These are phyloP conservation scores for Syngnathus rostellatus DNA, from an alignment of 2,797 vertebrate genomes.

Conservation along the genomic window DNA sequence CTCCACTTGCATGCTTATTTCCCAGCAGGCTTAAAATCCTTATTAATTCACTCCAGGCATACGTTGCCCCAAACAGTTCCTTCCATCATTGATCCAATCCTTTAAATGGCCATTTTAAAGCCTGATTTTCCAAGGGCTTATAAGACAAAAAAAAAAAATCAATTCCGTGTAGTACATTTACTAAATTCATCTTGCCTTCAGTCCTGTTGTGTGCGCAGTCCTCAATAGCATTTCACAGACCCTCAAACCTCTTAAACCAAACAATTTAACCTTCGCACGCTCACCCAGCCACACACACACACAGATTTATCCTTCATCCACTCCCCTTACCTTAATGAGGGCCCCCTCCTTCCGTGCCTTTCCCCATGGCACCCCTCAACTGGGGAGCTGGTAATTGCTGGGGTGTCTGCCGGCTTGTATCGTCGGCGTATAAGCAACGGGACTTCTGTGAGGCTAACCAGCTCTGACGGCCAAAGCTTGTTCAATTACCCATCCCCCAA, in stretches of 20 bases:
- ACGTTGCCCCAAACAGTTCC: constrained; percentile 15
- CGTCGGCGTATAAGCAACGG: constrained; percentile 58
- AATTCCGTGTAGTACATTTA: constrained; percentile 15
- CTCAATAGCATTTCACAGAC: constrained; percentile 2
- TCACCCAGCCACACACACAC: background rate
- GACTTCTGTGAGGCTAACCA: constrained; percentile 64
- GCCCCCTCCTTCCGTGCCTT: constrained; percentile 22
- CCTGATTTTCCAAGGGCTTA: constrained; percentile 17
- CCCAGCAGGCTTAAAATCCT: constrained; percentile 4
- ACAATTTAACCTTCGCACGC: constrained; percentile 6
- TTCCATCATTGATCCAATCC: constrained; percentile 44
- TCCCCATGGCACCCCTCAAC: constrained; percentile 38
- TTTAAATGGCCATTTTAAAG: constrained; percentile 43
- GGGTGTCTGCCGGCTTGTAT: constrained; percentile 45
- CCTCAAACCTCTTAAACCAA: constrained; percentile 4
- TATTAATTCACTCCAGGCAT: constrained; percentile 6
- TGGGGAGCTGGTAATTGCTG: constrained; percentile 61
- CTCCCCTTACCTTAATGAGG: constrained; percentile 30
- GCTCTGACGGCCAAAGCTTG: constrained; percentile 69
- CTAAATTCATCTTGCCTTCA: constrained; percentile 1
- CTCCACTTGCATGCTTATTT: constrained; percentile 7
- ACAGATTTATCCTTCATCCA: background rate
- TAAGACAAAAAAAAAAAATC: constrained; percentile 33
- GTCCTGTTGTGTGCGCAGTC: constrained; percentile 9
- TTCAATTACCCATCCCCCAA: constrained; percentile 66